Conservation (phyloP, 2,797 vertebrate genomes). For the Esox masquinongy region DNA sequence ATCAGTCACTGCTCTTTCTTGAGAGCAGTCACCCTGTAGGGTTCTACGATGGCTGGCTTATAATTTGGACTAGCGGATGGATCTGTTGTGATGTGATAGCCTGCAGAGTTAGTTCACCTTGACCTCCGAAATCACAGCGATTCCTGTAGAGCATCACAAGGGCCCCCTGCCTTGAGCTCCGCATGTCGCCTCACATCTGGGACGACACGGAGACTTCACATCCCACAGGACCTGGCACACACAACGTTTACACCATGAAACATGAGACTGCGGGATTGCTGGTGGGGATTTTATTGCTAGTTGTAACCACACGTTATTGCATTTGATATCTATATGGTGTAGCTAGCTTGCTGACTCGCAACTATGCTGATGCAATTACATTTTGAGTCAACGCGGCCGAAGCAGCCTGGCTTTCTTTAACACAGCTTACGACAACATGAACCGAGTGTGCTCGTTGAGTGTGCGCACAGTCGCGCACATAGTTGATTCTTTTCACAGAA, state of each 20-base stretch:
- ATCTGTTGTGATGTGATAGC: not conserved
- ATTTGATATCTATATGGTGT: not conserved
- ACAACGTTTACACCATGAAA: not conserved
- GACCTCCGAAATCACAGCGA: not conserved
- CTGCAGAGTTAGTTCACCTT: not conserved
- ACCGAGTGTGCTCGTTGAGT: not conserved
- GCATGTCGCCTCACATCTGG: not conserved
- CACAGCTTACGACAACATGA: not conserved
- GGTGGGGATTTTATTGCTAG: not conserved
- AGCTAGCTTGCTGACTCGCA: not conserved
- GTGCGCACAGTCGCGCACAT: not conserved
- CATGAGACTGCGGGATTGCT: not conserved
- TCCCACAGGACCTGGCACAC: not conserved
- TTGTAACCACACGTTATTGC: not conserved
- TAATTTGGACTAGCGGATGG: not conserved
- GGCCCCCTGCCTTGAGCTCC: not conserved
- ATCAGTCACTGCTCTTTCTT: not conserved
- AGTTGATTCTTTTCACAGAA: not conserved
- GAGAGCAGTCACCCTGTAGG: not conserved
- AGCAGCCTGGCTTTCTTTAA: not conserved
- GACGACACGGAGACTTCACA: not conserved
- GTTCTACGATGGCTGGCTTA: not conserved
- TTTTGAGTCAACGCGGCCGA: not conserved
- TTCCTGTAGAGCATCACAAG: not conserved
- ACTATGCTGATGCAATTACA: not conserved